Evolutionary conservation across 2,888 invertebrate species (phyloP).

Genomic region (Anarsia innoxiella): DNA sequence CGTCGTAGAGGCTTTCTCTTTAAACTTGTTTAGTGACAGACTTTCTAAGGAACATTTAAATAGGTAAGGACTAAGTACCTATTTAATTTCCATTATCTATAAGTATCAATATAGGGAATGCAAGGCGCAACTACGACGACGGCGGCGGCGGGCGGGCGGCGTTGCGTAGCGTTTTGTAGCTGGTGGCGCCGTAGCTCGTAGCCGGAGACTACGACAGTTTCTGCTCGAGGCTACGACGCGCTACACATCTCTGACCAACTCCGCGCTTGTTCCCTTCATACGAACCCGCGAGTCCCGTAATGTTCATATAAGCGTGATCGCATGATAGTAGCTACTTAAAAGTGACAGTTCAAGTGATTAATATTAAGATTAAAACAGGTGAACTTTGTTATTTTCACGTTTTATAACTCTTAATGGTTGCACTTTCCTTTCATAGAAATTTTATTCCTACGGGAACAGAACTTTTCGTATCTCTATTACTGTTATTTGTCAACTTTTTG

Average conservation of each 20-base stretch:
- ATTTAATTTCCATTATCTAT: too few relatives aligned
- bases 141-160: too few relatives aligned
- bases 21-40: too few relatives aligned
- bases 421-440: conserved; percentile 44
- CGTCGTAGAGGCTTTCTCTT: too few relatives aligned
- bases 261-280: conserved; percentile 22
- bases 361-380: conserved; percentile 57
- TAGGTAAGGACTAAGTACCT: too few relatives aligned
- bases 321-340: conserved; percentile 48
- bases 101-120: too few relatives aligned
- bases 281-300: conserved; percentile 40
- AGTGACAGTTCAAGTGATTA: conserved; percentile 61
- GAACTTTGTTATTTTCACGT: conserved; percentile 43
- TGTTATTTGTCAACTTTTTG: conserved; percentile 32
- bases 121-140: too few relatives aligned
- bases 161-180: conserved; percentile 51
- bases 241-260: conserved; percentile 24
- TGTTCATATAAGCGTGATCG: conserved; percentile 53
- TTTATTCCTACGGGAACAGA: conserved; percentile 33
- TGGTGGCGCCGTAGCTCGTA: conserved; percentile 28
- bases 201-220: conserved; percentile 38
- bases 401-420: conserved; percentile 30
- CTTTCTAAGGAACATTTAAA: too few relatives aligned
- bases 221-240: conserved; percentile 36
- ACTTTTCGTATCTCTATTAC: conserved; percentile 36